Conservation (phyloP, 64 coral and sea anemone genomes). For the Anthopleura sola region DNA sequence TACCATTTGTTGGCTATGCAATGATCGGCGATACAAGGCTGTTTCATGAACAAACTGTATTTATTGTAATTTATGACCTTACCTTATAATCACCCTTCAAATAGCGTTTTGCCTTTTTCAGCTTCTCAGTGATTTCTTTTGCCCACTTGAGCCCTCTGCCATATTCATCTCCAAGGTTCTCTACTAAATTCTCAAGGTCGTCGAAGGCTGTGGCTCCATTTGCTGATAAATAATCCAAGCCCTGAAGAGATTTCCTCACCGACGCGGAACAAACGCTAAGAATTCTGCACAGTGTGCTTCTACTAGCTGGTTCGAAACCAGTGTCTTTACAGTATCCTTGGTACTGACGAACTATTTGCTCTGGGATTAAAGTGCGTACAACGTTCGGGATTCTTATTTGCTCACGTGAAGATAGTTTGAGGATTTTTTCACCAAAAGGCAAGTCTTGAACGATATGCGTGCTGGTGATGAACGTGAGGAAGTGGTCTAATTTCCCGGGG, state of each 20-base stretch:
- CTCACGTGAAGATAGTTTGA: constrained; percentile 38
- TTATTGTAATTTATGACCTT: not conserved
- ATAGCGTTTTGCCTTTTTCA: constrained; percentile 60
- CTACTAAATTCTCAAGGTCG: constrained; percentile 53
- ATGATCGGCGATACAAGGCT: too few species aligned
- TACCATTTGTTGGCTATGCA: too few species aligned
- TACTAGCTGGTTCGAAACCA: not conserved
- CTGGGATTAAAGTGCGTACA: constrained; percentile 37
- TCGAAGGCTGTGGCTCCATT: constrained; percentile 53
- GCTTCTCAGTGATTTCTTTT: constrained; percentile 46
- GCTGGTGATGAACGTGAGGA: constrained; percentile 49
- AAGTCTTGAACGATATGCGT: constrained; percentile 38
- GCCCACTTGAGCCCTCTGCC: constrained; percentile 54
- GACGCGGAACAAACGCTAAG: constrained; percentile 46
- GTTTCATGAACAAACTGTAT: not conserved
- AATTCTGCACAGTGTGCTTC: constrained; percentile 21
- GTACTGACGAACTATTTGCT: constrained; percentile 37
- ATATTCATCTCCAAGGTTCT: constrained; percentile 62
- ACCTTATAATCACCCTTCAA: constrained; percentile 61
- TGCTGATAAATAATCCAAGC: constrained; percentile 52
- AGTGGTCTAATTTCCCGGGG: constrained; percentile 24
- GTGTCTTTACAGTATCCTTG: constrained; percentile 33
- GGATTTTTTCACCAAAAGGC: constrained; percentile 40
- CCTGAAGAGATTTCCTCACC: constrained; percentile 58
- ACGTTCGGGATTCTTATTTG: constrained; percentile 36